phyloP scores from a whole-genome alignment of 2,113 vertebrate species.

The Hippocampus zosterae region DNA sequence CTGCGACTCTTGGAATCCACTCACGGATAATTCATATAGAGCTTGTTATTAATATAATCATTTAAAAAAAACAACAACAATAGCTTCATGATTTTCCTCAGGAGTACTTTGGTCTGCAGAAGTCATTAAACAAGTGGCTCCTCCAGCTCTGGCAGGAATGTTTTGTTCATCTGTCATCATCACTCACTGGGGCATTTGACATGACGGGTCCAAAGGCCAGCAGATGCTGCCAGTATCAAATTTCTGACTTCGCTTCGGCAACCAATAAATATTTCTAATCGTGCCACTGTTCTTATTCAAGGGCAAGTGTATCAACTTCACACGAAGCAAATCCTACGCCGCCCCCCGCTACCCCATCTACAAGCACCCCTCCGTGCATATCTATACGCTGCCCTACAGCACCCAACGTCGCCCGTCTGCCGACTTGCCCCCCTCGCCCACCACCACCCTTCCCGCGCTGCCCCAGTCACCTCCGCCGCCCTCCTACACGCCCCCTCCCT shows the following conservation, averaged over 20 bases:
- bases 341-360: constrained; percentile 83
- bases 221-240: constrained; percentile 10
- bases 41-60: not conserved
- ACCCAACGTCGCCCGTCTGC: constrained; percentile 48
- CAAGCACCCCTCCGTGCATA: constrained; percentile 72
- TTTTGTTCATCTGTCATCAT: constrained; percentile 43
- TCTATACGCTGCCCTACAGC: constrained; percentile 71
- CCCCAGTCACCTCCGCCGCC: constrained; percentile 71
- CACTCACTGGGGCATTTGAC: constrained; percentile 39
- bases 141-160: constrained; percentile 42
- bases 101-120: constrained; percentile 54
- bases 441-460: constrained; percentile 68
- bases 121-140: constrained; percentile 50
- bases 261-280: not conserved
- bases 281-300: constrained; percentile 37
- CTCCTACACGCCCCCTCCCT: constrained; percentile 58
- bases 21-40: not conserved
- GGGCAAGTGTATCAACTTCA: constrained; percentile 93
- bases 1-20: not conserved
- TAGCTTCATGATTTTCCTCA: constrained; percentile 17
- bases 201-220: constrained; percentile 22
- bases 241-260: too few relatives aligned
- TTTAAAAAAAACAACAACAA: not conserved
- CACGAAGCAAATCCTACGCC: constrained; percentile 75
- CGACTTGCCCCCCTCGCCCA: constrained; percentile 60